Base-by-base conservation (phyloP, 2,888 invertebrate genomes). In the Dorcus hopei region DNA sequence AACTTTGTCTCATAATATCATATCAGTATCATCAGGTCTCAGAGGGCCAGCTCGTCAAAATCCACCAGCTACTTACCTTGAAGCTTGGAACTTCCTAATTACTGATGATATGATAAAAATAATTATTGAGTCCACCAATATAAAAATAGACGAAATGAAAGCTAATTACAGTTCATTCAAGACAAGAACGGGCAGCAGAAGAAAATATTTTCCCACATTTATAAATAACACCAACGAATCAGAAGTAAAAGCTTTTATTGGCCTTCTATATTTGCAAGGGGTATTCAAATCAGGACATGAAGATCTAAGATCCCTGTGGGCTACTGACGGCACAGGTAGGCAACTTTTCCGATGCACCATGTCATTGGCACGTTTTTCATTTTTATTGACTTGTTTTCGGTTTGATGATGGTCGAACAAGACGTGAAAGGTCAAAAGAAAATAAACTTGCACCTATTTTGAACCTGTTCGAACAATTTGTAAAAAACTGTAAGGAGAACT, bases 221-320 rank as follows among this genome's bases (percentile, higher is more conserved):
- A 58, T 49, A 23, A 33, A 38, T 7, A 49, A 59, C 14, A 50
- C 50, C 16, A 38, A 54, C n/a, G 38, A 45, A 48, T 52, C 54
- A 5, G 62, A 59, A 49, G 51, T 66, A 26, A 53, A 58, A 26
- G 65, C 67, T 19, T 61, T 66, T 40, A 51, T 67, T 43, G 65
- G 65, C 16, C 50, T 67, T 23, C 39, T 65, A 38, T 65, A 65
- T 51, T 38, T 65, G 49, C 58, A 50, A 45, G 62, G 59, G 38
- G n/a, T 61, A 40, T 65, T 66, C 52, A 66, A 67, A 58, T 64
- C 64, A 38, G 56, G 51, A 9, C 65, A 66, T 26, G 61, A 67
- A 54, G 63, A 61, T 54, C 38, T 65, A 39, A 54, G 54, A 40
- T 60, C 59, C 16, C 9, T 66, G 19, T 66, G 62, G 59, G 54